Evolutionary conservation across 2,113 vertebrate genomes (phyloP), one percentile per base, ranked within the genome.

Genomic region (Dendropsophus ebraccatus): DNA sequence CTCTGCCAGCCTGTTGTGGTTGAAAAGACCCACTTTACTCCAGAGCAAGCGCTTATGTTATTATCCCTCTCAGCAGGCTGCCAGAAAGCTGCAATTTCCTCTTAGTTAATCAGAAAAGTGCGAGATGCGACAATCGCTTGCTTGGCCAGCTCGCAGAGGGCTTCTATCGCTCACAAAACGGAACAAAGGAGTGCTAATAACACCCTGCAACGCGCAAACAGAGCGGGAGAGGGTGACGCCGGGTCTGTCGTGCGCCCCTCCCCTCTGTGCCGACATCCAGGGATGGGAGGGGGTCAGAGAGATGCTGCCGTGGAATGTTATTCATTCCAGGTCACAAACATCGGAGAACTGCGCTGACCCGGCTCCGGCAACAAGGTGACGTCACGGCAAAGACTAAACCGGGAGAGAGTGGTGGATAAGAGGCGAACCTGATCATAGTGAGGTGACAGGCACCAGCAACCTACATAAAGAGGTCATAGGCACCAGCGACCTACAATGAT

Each of bases 111-210:
- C 91, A 92, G 91, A 92, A 91, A 93, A 91, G 89, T 32, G 54
- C 90, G 90, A 91, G 90, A 90, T 87, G 91, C 92, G 91, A 94
- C 92, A 93, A 92, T 92, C 93, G 92, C 91, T 92, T 87, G 91
- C 92, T 92, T 87, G 87, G 92, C 89, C 93, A 90, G 89, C 91
- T 90, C 93, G 92, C 94, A 92, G 93, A 93, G 91, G 91, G 87
- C 91, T 91, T 90, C 84, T 89, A 60, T 92, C 88, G 85, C 90
- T 91, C 92, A 87, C 90, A 93, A 88, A 12, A 90, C 88, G 92
- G 92, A 93, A 93, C 75, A 94, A 94, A 95, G 90, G 88, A 77
- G 90, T 89, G 89, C 89, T 93, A 92, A 92, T 92, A 92, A 94
- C 91, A 93, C 89, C 91, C 90, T 25, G 62, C 14, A 82, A 91